phyloP scores from a whole-genome alignment of 2,888 invertebrate genomes.

The Cantharis lateralis region DNA sequence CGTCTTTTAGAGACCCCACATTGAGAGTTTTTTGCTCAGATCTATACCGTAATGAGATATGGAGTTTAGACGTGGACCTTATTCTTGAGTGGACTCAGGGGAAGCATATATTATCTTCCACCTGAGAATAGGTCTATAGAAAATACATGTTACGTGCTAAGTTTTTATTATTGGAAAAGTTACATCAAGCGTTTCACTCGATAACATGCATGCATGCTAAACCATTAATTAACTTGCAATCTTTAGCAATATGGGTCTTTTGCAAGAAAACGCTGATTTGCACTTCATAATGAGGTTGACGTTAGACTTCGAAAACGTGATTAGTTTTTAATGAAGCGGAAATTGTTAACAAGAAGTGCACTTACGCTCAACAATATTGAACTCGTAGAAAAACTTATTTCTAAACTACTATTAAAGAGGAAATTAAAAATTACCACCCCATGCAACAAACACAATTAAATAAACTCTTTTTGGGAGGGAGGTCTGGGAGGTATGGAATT shows the following conservation, averaged over 20 bases:
- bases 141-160: slow-evolving; percentile 20
- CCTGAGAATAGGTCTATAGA: slow-evolving; percentile 24
- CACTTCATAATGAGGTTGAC: background rate
- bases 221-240: background rate
- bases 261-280: background rate
- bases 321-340: background rate
- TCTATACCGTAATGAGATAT: slow-evolving; percentile 42
- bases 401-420: background rate
- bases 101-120: slow-evolving; percentile 35
- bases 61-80: slow-evolving; percentile 37
- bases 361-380: background rate
- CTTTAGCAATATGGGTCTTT: background rate
- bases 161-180: slow-evolving; percentile 17
- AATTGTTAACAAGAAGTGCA: background rate
- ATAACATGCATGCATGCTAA: background rate
- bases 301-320: background rate
- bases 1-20: slow-evolving; percentile 33
- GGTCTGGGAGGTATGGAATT: too few species aligned
- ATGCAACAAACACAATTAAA: background rate
- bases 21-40: slow-evolving; percentile 34
- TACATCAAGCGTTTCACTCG: background rate
- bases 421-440: background rate
- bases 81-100: slow-evolving; percentile 36
- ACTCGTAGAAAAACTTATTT: background rate
- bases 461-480: too few species aligned